Evolutionary conservation across 2,113 vertebrate species (phyloP).

Genomic region (Corythoichthys intestinalis): DNA sequence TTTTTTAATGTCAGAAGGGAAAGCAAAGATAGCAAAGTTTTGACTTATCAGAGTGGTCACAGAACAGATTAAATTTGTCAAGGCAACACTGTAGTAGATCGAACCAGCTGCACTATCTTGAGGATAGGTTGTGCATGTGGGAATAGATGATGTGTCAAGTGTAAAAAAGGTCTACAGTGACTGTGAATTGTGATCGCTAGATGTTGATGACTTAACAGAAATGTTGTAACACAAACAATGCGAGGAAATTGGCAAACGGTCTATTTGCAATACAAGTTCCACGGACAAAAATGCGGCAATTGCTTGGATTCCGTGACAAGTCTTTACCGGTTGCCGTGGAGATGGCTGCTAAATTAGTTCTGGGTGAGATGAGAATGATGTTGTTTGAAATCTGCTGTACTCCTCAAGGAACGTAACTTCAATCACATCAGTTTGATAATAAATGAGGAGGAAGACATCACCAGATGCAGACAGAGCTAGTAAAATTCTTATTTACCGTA

Average conservation of each 20-base stretch:
- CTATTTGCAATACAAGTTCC: constrained; percentile 11
- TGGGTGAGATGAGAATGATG: background rate
- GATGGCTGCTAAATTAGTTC: background rate
- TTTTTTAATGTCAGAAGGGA: background rate
- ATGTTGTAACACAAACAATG: constrained; percentile 54
- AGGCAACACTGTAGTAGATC: constrained; percentile 6
- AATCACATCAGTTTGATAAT: background rate
- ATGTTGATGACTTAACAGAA: constrained; percentile 42
- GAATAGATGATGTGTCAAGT: constrained; percentile 29
- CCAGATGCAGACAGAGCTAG: background rate
- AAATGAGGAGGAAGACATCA: background rate
- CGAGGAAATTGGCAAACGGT: constrained; percentile 60
- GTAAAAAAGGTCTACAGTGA: background rate
- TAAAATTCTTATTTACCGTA: background rate
- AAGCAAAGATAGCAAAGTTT: background rate
- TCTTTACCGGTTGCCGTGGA: constrained; percentile 3
- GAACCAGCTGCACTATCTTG: background rate
- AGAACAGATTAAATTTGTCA: background rate
- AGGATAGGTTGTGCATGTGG: constrained; percentile 26
- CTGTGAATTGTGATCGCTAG: constrained; percentile 32
- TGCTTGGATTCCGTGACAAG: background rate
- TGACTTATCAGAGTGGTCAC: background rate
- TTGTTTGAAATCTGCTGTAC: background rate
- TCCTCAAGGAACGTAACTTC: background rate
- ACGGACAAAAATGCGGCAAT: constrained; percentile 2